Base-by-base conservation (phyloP, 2,888 invertebrate species). In the Caenorhabditis sp. region DNA sequence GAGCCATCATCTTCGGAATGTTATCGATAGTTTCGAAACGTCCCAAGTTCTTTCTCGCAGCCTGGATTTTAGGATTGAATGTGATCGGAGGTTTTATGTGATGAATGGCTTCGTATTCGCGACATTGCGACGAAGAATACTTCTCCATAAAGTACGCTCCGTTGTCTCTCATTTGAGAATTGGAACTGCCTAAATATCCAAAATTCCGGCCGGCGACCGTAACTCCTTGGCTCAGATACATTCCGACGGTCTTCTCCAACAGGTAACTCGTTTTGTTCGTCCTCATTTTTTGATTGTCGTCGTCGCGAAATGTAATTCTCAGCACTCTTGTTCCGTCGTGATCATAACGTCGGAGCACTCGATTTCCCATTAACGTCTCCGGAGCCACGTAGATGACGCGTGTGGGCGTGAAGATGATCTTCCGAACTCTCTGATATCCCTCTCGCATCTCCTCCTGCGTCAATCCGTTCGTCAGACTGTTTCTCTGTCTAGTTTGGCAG, bases 1-100 rank as follows among this genome's bases (percentile, higher is more conserved):
- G 82, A 22, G 89, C 89, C 85, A 90, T 89, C 75, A 89, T 83
- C 79, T 90, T 90, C 2, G 90, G 88, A 37, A 89, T 83, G 37
- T 81, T 85, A 43, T 78, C 77, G 30, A 86, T 79, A 22, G 74
- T 73, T 5, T 83, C 80, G 72, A 89, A 89, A 13, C 83, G 65
- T 56, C 81, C 79, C 61, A 81, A 46, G 52, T 63, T 70, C 13
- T 80, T 79, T 8, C 83, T 46, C 1, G 79, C 78, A 8, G 63
- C 45, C 17, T 81, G 72, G 53, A 86, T 84, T 43, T 79, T 55
- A 26, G 78, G 70, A 39, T 59, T 76, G 41, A 63, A 68, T 4
- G 46, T 30, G 7, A 50, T 39, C 0, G 79, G 79, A 11, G 75
- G 75, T 20, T 59, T 52, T 2, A 30, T 6, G 1, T 50, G 13